These are phyloP conservation scores for Aphis craccivora DNA, from an alignment of 1,140 invertebrate species.

Conservation along the genomic window DNA sequence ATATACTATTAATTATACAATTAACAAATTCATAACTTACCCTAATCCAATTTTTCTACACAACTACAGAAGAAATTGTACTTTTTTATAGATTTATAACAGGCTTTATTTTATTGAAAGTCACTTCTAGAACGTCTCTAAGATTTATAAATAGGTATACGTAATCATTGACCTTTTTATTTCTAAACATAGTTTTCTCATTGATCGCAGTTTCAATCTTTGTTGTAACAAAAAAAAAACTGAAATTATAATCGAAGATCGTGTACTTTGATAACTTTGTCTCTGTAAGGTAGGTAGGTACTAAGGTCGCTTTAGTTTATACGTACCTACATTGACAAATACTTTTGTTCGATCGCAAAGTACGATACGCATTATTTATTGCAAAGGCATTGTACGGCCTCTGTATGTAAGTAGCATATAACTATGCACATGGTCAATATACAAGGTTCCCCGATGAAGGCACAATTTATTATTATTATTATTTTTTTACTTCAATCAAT, in stretches of 20 bases:
- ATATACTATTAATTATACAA: background rate
- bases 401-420: background rate
- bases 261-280: background rate
- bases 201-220: background rate
- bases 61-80: background rate
- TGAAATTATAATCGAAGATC: background rate
- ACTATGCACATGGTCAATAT: background rate
- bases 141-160: background rate
- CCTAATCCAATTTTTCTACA: background rate
- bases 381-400: slow-evolving; percentile 16
- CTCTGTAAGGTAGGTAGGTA: background rate
- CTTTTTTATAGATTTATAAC: background rate
- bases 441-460: background rate
- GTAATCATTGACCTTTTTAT: background rate
- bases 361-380: background rate
- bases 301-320: background rate
- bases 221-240: background rate
- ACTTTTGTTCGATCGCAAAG: slow-evolving; percentile 21
- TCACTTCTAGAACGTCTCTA: background rate
- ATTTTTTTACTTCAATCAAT: background rate
- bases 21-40: background rate
- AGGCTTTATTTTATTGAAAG: background rate
- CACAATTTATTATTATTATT: background rate
- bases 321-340: slow-evolving; percentile 4
- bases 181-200: background rate